Evolutionary conservation across 2,888 invertebrate genomes (phyloP).

Genomic region (Watsonalla cultraria): DNA sequence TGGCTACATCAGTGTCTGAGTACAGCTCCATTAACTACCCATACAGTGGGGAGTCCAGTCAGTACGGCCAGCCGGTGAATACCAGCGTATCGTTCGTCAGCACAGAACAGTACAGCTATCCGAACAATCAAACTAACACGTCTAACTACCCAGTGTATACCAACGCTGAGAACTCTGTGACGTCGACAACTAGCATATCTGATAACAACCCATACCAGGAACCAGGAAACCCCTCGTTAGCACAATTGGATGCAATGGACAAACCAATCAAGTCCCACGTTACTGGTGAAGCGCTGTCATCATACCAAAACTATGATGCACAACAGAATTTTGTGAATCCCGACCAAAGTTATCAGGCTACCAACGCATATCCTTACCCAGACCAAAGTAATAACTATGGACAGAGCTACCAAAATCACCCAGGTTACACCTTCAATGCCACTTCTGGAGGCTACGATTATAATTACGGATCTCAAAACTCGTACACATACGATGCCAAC

Average conservation of each 20-base stretch:
- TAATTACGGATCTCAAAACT: conserved; percentile 79
- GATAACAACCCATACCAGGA: conserved; percentile 27
- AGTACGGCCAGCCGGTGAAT: conserved; percentile 25
- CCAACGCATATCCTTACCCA: conserved; percentile 27
- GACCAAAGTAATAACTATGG: conserved; percentile 40
- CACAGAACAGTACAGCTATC: conserved; percentile 39
- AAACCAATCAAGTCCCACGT: conserved; percentile 69
- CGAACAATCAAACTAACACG: conserved; percentile 34
- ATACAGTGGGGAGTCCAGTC: conserved; percentile 33
- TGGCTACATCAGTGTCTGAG: conserved; percentile 45
- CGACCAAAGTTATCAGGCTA: conserved; percentile 35
- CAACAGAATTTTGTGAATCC: conserved; percentile 12
- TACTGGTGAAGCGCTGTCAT: conserved; percentile 57
- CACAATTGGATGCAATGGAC: conserved; percentile 55
- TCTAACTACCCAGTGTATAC: conserved; percentile 49
- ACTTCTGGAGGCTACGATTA: conserved; percentile 79
- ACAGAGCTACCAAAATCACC: conserved; percentile 74
- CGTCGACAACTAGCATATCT: conserved; percentile 32
- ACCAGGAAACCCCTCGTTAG: conserved; percentile 28
- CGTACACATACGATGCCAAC: conserved; percentile 34
- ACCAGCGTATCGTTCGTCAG: conserved; percentile 25
- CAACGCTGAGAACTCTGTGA: conserved; percentile 35
- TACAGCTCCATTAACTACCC: conserved; percentile 48
- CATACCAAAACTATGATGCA: conserved; percentile 26
- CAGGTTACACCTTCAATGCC: conserved; percentile 80